A percentile compares a stretch with the other conserved stretches of the same genome.
phyloP scores from a whole-genome alignment of 2,797 vertebrate species.

The Argya squamiceps region DNA sequence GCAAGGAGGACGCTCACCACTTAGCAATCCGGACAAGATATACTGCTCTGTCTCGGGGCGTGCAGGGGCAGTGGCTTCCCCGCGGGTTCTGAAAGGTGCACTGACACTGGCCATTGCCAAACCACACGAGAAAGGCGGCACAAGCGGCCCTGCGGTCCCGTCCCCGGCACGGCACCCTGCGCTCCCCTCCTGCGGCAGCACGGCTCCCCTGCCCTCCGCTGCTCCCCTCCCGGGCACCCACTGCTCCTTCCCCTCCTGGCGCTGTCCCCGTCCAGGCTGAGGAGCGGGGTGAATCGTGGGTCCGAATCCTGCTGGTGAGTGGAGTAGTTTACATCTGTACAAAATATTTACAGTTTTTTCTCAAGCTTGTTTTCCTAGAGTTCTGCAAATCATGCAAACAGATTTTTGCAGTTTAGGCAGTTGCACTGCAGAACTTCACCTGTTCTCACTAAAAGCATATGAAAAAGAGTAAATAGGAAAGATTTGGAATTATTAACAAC shows the following conservation, averaged over 20 bases:
- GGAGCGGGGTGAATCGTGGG: background rate
- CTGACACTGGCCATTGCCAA: background rate
- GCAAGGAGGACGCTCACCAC: background rate
- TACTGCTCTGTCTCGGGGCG: accelerated
- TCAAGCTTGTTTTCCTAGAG: background rate
- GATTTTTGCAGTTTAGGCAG: background rate
- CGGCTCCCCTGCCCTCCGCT: accelerated
- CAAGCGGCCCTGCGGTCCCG: background rate
- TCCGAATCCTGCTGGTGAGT: background rate
- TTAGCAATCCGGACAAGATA: background rate
- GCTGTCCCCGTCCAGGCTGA: background rate
- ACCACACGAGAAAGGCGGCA: accelerated
- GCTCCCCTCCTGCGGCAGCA: background rate
- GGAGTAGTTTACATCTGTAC: background rate
- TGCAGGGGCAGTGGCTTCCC: background rate
- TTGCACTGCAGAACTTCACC: background rate
- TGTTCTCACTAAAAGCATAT: background rate
- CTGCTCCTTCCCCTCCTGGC: accelerated
- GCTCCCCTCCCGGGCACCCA: background rate
- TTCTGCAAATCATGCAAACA: background rate
- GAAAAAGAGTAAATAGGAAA: background rate
- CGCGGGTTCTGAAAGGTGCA: background rate
- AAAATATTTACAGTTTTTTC: constrained; percentile 34
- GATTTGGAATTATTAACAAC: background rate
- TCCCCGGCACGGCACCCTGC: accelerated